These are phyloP conservation scores for Phaonia tiefii DNA, from an alignment of 2,888 invertebrate species.

Conservation along the genomic window DNA sequence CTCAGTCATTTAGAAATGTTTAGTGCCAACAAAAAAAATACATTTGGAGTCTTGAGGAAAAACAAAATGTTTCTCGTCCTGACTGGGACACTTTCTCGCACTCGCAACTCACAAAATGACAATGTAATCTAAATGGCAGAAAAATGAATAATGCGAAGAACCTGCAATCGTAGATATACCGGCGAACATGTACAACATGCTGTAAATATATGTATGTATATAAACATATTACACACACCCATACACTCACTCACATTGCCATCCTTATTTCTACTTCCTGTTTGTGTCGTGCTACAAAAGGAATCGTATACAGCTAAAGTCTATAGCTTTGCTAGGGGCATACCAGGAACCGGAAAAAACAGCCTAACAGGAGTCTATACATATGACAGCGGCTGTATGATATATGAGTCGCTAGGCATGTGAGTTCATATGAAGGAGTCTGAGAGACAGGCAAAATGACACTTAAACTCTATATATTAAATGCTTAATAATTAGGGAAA, in stretches of 20 bases:
- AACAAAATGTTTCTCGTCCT: too few species aligned
- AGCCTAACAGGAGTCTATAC: neutral
- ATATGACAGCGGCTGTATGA: neutral
- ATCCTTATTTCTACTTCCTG: neutral
- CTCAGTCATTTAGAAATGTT: constrained; percentile 25
- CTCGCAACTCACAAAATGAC: neutral
- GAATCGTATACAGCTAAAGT: neutral
- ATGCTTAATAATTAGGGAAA: constrained; percentile 23
- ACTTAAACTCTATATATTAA: constrained; percentile 45
- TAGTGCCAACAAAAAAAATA: too few species aligned
- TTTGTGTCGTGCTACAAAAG: neutral
- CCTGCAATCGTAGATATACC: too few species aligned
- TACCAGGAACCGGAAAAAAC: neutral
- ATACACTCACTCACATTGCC: neutral
- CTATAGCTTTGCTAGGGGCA: neutral
- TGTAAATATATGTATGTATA: neutral
- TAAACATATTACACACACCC: neutral
- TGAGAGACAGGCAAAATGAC: constrained; percentile 56
- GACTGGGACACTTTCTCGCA: too few species aligned
- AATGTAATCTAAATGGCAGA: neutral
- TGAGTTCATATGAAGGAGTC: neutral
- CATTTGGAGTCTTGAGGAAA: too few species aligned
- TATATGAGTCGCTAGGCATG: neutral
- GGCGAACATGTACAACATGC: too few species aligned
- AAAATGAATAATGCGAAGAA: neutral